These are phyloP conservation scores for Lepus europaeus DNA, from an alignment of 2,113 vertebrate genomes.

Conservation along the genomic window DNA sequence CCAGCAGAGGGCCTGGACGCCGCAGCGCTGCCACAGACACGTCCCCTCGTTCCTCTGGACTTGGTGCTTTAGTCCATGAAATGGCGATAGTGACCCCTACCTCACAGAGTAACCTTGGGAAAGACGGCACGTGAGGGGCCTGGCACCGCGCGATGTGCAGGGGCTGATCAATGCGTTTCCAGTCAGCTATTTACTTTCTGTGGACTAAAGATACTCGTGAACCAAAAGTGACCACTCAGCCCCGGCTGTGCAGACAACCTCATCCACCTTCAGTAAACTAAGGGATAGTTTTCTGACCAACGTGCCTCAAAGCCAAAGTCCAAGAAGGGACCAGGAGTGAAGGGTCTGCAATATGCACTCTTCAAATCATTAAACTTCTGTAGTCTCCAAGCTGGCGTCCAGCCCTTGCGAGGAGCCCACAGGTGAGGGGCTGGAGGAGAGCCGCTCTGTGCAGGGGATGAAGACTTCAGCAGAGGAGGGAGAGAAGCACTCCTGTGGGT, in stretches of 20 bases:
- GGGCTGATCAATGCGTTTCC: background rate
- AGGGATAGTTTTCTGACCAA: background rate
- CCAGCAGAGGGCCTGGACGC: background rate
- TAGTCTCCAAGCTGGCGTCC: background rate
- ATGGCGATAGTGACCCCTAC: background rate
- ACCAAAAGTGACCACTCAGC: background rate
- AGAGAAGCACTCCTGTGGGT: background rate
- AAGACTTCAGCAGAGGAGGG: background rate
- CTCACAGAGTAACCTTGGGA: background rate
- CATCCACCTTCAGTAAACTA: background rate
- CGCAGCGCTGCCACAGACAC: background rate
- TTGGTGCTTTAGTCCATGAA: constrained; percentile 5
- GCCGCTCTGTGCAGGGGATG: background rate
- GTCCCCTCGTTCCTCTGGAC: background rate
- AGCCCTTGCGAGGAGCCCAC: background rate
- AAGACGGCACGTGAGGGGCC: background rate
- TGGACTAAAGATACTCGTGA: background rate
- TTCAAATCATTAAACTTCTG: background rate
- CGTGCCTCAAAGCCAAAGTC: constrained; percentile 6
- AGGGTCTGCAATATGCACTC: background rate
- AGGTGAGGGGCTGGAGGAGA: background rate
- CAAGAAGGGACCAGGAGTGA: constrained; percentile 15
- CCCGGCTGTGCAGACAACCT: background rate
- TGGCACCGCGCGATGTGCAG: background rate
- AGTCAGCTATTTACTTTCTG: background rate